Evolutionary conservation across 2,888 invertebrate species (phyloP).

Genomic region (Deilephila elpenor): DNA sequence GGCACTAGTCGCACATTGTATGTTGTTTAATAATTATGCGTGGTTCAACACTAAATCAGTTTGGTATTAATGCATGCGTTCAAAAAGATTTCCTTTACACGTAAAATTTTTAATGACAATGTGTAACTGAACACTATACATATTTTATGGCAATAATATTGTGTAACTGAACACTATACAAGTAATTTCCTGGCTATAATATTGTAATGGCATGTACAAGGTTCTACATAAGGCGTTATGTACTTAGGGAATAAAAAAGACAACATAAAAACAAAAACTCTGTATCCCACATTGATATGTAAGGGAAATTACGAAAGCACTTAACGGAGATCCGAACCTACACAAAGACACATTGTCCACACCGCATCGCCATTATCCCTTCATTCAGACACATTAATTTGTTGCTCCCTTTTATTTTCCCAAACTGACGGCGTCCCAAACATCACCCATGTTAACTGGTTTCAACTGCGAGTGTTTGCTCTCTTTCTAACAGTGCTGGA

Average conservation of each 20-base stretch:
- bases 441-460: slow-evolving; percentile 38
- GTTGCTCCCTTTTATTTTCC: slow-evolving; percentile 24
- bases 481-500: slow-evolving; percentile 35
- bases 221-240: background rate
- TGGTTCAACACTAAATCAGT: too few relatives aligned
- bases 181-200: too few relatives aligned
- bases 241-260: background rate
- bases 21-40: too few relatives aligned
- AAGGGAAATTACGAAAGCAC: slow-evolving; percentile 24
- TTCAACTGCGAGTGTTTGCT: slow-evolving; percentile 37
- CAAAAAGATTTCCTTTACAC: too few relatives aligned
- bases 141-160: too few relatives aligned
- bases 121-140: too few relatives aligned
- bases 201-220: too few relatives aligned
- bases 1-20: too few relatives aligned
- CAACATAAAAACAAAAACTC: background rate
- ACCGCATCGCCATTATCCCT: slow-evolving; percentile 22
- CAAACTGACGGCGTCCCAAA: slow-evolving; percentile 19
- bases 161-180: too few relatives aligned
- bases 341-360: slow-evolving; percentile 15
- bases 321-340: slow-evolving; percentile 17
- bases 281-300: slow-evolving; percentile 1
- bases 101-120: too few relatives aligned
- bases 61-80: too few relatives aligned
- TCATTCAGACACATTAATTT: slow-evolving; percentile 20